Percentiles rank a stretch among this genome's conserved stretches.
Evolutionary conservation across 2,888 invertebrate genomes (phyloP).

Genomic region (Acanthacorydalis orientalis): DNA sequence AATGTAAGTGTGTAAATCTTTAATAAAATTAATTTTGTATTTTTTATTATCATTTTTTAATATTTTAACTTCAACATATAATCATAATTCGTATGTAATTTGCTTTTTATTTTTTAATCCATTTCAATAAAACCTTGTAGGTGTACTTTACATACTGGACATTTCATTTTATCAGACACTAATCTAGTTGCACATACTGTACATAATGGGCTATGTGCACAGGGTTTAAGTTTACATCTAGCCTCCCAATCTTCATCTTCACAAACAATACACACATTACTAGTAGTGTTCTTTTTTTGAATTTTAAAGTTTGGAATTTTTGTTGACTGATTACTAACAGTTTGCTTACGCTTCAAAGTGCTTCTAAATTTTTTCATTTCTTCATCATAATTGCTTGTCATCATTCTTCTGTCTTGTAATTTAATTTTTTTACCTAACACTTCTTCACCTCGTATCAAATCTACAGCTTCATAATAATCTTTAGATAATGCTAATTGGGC

Average conservation of each 20-base stretch:
- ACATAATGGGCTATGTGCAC: constrained; percentile 4
- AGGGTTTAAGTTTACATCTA: constrained; percentile 3
- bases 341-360: neutral
- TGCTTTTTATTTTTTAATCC: neutral
- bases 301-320: neutral
- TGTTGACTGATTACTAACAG: neutral
- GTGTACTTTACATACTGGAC: constrained; percentile 3
- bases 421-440: neutral
- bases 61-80: too few relatives aligned
- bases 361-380: constrained; percentile 2
- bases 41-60: too few relatives aligned
- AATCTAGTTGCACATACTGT: constrained; percentile 4
- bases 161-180: constrained; percentile 3
- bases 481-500: neutral
- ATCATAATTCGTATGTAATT: too few relatives aligned
- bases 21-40: too few relatives aligned
- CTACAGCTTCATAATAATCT: constrained; percentile 5
- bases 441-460: constrained; percentile 3
- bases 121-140: constrained; percentile 1
- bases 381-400: constrained; percentile 1
- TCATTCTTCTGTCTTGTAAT: neutral
- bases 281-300: neutral
- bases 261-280: constrained; percentile 2
- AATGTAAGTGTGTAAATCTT: too few relatives aligned
- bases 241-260: constrained; percentile 7